Percentiles rank a stretch among this genome's conserved stretches.
Evolutionary conservation across 2,797 vertebrate genomes (phyloP).

Genomic region (Ptychadena robeensis): DNA sequence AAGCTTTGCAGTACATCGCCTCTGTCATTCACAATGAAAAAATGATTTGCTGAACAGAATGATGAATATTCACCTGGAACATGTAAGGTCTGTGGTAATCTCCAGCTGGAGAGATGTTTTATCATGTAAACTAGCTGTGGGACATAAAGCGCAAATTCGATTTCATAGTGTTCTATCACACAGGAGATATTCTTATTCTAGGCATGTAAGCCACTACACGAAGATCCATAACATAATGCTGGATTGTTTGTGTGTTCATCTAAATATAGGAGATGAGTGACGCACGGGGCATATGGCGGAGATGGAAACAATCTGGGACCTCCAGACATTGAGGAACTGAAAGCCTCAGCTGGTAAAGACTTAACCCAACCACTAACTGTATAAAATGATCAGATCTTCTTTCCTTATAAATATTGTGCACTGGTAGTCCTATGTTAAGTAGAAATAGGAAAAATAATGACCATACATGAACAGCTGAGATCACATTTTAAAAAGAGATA

Average conservation of each 20-base stretch:
- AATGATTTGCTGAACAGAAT: background rate
- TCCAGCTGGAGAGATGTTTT: background rate
- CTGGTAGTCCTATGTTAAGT: too few species aligned
- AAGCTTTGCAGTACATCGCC: background rate
- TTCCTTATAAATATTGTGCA: too few species aligned
- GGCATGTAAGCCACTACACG: background rate
- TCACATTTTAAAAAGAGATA: too few species aligned
- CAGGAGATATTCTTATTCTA: background rate
- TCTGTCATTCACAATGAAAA: background rate
- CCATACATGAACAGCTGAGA: too few species aligned
- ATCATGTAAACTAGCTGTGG: constrained; percentile 21
- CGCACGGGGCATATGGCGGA: background rate
- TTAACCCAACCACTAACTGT: too few species aligned
- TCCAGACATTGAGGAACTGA: background rate
- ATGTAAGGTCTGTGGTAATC: background rate
- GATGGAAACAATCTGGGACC: background rate
- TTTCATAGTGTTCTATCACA: background rate
- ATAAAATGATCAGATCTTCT: too few species aligned
- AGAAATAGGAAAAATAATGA: too few species aligned
- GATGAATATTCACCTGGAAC: background rate
- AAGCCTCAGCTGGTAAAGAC: background rate
- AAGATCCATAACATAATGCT: background rate
- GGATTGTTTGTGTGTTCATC: background rate
- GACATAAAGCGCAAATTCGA: constrained; percentile 3
- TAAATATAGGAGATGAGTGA: background rate